Conservation (phyloP, 2,888 invertebrate species). For the Malacosoma neustria region DNA sequence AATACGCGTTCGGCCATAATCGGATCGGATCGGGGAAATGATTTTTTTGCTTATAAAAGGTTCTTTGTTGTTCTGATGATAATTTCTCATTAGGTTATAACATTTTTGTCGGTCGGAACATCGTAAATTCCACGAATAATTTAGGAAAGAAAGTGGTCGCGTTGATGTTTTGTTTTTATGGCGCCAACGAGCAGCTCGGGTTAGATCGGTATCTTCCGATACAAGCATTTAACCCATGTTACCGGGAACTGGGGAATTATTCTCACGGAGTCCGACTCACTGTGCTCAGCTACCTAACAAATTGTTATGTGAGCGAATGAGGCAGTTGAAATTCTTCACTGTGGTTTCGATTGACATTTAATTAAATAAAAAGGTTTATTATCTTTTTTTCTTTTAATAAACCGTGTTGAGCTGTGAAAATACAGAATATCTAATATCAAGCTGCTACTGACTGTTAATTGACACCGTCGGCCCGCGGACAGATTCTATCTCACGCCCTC, state of each 20-base stretch:
- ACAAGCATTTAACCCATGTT: conserved; percentile 73
- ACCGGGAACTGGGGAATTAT: conserved; percentile 61
- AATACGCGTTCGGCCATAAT: conserved; percentile 46
- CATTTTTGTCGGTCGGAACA: conserved; percentile 67
- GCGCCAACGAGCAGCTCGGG: conserved; percentile 67
- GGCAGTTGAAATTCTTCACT: conserved; percentile 29
- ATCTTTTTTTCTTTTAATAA: background rate
- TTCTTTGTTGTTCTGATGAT: conserved; percentile 67
- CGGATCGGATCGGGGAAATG: conserved; percentile 29
- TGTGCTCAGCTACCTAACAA: conserved; percentile 46
- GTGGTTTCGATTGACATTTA: conserved; percentile 16
- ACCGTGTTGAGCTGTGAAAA: conserved; percentile 5
- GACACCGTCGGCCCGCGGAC: conserved; percentile 9
- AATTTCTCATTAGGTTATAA: conserved; percentile 74
- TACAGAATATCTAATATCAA: conserved; percentile 1
- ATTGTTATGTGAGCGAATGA: conserved; percentile 51
- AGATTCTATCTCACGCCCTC: conserved; percentile 27
- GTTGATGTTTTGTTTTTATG: conserved; percentile 73
- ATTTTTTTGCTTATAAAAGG: conserved; percentile 66
- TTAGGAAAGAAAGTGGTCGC: conserved; percentile 71
- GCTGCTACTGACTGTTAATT: conserved; percentile 1
- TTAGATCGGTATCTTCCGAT: conserved; percentile 70
- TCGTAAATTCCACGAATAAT: conserved; percentile 73
- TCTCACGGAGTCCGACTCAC: conserved; percentile 52
- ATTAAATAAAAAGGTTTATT: background rate